phyloP scores from a whole-genome alignment of 2,113 vertebrate genomes.

The Lanius collurio region DNA sequence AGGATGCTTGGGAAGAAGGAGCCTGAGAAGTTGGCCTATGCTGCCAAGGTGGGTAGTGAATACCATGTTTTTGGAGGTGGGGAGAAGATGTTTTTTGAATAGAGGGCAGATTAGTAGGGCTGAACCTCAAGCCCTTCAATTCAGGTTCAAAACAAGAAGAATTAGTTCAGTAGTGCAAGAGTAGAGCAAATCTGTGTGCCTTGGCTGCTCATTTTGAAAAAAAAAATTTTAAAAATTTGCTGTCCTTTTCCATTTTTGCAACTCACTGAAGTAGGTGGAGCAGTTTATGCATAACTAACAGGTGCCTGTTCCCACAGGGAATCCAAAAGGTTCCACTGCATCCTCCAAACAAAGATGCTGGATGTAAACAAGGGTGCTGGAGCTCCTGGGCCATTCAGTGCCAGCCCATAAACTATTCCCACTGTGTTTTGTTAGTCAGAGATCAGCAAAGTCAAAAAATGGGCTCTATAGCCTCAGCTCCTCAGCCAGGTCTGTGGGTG shows the following conservation, averaged over 20 bases:
- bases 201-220: background rate
- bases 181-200: background rate
- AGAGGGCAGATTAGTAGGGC: background rate
- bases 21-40: background rate
- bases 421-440: background rate
- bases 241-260: background rate
- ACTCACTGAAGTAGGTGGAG: background rate
- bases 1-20: background rate
- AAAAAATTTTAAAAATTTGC: background rate
- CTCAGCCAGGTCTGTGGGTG: background rate
- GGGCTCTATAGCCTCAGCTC: background rate
- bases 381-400: background rate
- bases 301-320: background rate
- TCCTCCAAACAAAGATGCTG: background rate
- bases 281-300: background rate
- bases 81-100: background rate
- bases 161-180: background rate
- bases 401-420: background rate
- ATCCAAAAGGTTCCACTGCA: fast-evolving
- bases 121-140: background rate
- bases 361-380: background rate
- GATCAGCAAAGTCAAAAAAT: background rate
- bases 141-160: background rate
- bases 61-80: background rate
- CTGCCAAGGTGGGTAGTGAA: background rate